Conservation (phyloP, 2,113 vertebrate genomes). For the Paracanthobrama guichenoti region DNA sequence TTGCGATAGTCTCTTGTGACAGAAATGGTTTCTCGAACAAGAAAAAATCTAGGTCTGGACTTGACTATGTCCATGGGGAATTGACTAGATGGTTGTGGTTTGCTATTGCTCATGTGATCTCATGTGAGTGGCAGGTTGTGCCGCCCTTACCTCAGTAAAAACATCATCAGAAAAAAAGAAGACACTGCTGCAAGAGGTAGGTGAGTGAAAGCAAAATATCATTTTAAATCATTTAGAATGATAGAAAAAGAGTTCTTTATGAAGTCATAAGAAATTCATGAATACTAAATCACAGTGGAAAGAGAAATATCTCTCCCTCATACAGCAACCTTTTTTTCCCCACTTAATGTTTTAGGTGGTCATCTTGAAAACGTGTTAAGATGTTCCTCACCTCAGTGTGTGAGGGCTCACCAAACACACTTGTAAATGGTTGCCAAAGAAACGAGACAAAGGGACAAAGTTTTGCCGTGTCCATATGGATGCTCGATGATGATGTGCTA, state of each 20-base stretch:
- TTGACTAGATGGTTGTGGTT: too few relatives aligned
- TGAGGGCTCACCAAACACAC: slow-evolving; percentile 26
- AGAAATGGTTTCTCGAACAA: too few relatives aligned
- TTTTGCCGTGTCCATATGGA: slow-evolving; percentile 60
- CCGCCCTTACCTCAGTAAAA: too few relatives aligned
- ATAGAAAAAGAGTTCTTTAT: background rate
- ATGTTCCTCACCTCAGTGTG: slow-evolving; percentile 31
- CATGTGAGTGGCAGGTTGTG: too few relatives aligned
- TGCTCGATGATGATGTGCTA: slow-evolving; percentile 34
- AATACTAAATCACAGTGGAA: background rate
- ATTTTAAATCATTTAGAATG: background rate
- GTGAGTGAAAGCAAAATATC: background rate
- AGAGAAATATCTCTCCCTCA: background rate
- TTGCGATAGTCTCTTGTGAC: too few relatives aligned
- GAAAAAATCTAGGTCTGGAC: too few relatives aligned
- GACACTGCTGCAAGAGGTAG: too few relatives aligned
- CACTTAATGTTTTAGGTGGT: background rate
- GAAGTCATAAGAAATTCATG: background rate
- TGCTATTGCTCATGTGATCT: too few relatives aligned
- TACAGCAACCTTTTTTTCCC: background rate
- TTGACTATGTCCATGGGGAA: too few relatives aligned
- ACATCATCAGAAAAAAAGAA: too few relatives aligned
- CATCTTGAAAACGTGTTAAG: slow-evolving; percentile 29
- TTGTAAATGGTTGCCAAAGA: slow-evolving; percentile 56
- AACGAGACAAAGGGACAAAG: slow-evolving; percentile 47